phyloP scores from a whole-genome alignment of 2,797 vertebrate genomes.

The Coracias cyanogaster region DNA sequence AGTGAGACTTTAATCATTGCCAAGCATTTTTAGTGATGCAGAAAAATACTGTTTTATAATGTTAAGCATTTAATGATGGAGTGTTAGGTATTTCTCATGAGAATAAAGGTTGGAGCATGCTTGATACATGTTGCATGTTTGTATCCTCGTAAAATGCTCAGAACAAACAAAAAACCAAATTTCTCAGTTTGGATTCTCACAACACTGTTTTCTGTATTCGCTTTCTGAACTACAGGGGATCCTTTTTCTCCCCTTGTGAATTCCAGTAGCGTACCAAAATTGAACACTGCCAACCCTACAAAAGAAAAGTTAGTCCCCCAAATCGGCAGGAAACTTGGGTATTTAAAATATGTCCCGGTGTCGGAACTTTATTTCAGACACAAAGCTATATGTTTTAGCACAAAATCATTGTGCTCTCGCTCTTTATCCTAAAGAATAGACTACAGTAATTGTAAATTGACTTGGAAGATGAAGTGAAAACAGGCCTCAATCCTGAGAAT shows the following conservation, averaged over 20 bases:
- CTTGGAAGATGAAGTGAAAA: neutral
- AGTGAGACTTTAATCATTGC: neutral
- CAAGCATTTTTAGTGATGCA: neutral
- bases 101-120: slow-evolving; percentile 35
- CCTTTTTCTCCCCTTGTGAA: neutral
- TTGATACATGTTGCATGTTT: slow-evolving; percentile 35
- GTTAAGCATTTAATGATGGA: slow-evolving; percentile 11
- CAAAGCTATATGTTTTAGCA: neutral
- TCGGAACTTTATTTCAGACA: neutral
- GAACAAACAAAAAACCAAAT: neutral
- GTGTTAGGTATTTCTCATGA: neutral
- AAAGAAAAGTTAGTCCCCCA: neutral
- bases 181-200: neutral
- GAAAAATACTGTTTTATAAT: neutral
- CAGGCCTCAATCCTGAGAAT: slow-evolving; percentile 50
- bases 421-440: neutral
- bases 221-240: neutral
- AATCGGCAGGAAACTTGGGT: neutral
- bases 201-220: neutral
- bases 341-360: neutral
- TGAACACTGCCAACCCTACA: neutral
- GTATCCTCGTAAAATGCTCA: neutral
- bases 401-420: neutral
- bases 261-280: neutral
- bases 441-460: slow-evolving; percentile 15